Evolutionary conservation across 2,888 invertebrate genomes (phyloP), one percentile per base, ranked within the genome.

Genomic region (Hypsopygia costalis): DNA sequence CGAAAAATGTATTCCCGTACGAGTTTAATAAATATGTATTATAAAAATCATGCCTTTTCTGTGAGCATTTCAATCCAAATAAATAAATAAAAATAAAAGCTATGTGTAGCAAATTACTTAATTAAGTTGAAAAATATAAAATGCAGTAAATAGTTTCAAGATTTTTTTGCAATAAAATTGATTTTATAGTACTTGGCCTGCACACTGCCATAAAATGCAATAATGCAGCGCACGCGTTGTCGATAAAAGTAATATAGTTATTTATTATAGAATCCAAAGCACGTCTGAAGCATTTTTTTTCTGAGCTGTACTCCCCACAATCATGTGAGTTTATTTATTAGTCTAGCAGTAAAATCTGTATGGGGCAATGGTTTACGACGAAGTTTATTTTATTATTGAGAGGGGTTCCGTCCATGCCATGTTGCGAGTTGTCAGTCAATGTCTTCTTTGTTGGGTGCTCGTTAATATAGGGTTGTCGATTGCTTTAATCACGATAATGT

Each of bases 301-400:
- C n/a, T 65, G 43, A 40, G 43, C 43, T 32, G 42, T 34, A 38
- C 49, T 62, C 65, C 73, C 80, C 73, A 71, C 81, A 78, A 77
- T 77, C 70, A 63, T 63, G 69, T 76, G 67, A 75, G 70, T 80
- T 82, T 86, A 86, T 86, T 86, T 86, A 85, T 85, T 83, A 69
- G 72, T 69, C 49, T 63, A 70, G 73, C 67, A 77, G 75, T 82
- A 79, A 80, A 82, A 75, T 72, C 61, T 65, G 51, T 70, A 69
- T 73, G 74, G 82, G 83, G 73, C 21, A 69, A 55, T 63, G 66
- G 67, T 81, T 85, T 83, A 85, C 72, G 77, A 76, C 63, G 59
- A 55, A 76, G 73, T 76, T 79, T 76, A 69, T 81, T 74, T 72
- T 62, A 67, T 69, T 65, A 53, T 16, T 63, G 56, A 63, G 63